Evolutionary conservation across 1,140 invertebrate genomes (phyloP).

Genomic region (Drosophila busckii): DNA sequence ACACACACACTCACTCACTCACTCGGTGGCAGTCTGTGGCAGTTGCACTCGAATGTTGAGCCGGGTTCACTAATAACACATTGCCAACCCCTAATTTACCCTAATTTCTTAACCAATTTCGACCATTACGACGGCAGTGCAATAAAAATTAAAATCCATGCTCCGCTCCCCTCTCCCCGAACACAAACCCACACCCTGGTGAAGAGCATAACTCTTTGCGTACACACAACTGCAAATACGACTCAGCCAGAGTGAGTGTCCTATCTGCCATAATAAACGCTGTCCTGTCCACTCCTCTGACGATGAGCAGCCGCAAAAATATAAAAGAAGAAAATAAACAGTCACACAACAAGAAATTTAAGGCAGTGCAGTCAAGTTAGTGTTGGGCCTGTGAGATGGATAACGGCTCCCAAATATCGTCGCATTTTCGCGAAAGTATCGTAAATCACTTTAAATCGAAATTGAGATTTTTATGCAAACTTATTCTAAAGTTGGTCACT

Average conservation of each 20-base stretch:
- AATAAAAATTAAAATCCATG: slow-evolving; percentile 77
- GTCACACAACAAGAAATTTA: slow-evolving; percentile 4
- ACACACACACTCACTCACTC: slow-evolving; percentile 8
- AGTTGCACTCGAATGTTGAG: slow-evolving; percentile 18
- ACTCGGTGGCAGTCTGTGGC: no score
- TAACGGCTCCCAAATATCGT: no score
- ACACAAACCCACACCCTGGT: slow-evolving; percentile 13
- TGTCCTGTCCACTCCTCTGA: slow-evolving; percentile 52
- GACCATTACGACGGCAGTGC: slow-evolving; percentile 72
- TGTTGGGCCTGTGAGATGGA: slow-evolving; percentile 6
- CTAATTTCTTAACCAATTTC: slow-evolving; percentile 78
- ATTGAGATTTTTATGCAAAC: no score
- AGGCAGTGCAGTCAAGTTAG: slow-evolving; percentile 20
- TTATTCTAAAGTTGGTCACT: no score
- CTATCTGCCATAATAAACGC: slow-evolving; percentile 65
- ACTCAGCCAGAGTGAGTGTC: slow-evolving; percentile 42
- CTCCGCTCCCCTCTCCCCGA: background rate
- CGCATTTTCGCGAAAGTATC: no score
- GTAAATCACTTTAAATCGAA: no score
- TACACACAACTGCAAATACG: slow-evolving; percentile 17
- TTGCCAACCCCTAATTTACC: slow-evolving; percentile 77
- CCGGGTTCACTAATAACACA: slow-evolving; percentile 67
- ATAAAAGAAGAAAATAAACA: background rate
- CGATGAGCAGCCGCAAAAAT: slow-evolving; percentile 22
- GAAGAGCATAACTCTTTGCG: slow-evolving; percentile 63